A percentile compares a stretch with the other conserved stretches of the same genome.
Conservation (phyloP, 1,140 invertebrate species). For the honey bee (Apis mellifera) region Amel_HAv3.1 CM009932.2:8662501-8663000, state of each 20-base stretch:
- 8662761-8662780: not conserved
- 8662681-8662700: constrained; percentile 61
- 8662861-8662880: no score
- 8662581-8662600: constrained; percentile 40
- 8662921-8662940: not conserved
- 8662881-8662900: constrained; percentile 7
- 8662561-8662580: constrained; percentile 57
- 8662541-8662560: constrained; percentile 52
- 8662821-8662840: not conserved
- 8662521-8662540: constrained; percentile 62
- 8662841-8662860: not conserved
- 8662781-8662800: not conserved
- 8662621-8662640: constrained; percentile 66
- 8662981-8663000: constrained; percentile 3
- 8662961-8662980: constrained; percentile 16
- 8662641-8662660: constrained; percentile 61
- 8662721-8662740: constrained; percentile 23
- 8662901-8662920: not conserved
- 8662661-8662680: constrained; percentile 60
- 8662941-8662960: constrained; percentile 1
- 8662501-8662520: constrained; percentile 39
- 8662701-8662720: constrained; percentile 64
- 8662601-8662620: constrained; percentile 63
- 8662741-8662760: not conserved
- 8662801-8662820: not conserved